Conservation (phyloP, 2,797 vertebrate species). For the Etheostoma nigrum region DNA sequence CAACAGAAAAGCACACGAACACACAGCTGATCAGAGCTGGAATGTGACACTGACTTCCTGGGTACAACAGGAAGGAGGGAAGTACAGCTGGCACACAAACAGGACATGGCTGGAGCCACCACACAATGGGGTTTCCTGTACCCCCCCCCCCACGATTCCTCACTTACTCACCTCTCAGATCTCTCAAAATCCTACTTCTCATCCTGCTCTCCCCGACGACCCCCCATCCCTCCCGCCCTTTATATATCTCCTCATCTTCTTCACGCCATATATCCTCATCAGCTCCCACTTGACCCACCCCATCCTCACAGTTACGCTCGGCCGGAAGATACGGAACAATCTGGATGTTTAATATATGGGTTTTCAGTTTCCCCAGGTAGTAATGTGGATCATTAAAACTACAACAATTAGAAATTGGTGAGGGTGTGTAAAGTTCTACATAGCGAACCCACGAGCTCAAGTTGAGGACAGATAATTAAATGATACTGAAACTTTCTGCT, state of each 20-base stretch:
- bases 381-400: neutral
- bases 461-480: neutral
- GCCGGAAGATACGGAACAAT: neutral
- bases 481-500: neutral
- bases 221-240: conserved; percentile 18
- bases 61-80: conserved; percentile 86
- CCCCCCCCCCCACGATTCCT: conserved; percentile 34
- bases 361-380: neutral
- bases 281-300: conserved; percentile 54
- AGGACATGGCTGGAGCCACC: conserved; percentile 81
- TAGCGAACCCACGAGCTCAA: neutral
- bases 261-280: conserved; percentile 44
- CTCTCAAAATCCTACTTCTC: conserved; percentile 43
- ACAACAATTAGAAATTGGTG: neutral
- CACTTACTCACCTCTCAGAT: conserved; percentile 63
- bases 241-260: conserved; percentile 36
- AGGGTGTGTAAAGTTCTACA: neutral
- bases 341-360: neutral
- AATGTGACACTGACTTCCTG: conserved; percentile 83
- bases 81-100: conserved; percentile 86
- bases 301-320: conserved; percentile 56
- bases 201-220: conserved; percentile 34
- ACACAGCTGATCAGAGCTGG: conserved; percentile 75
- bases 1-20: conserved; percentile 42
- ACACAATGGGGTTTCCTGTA: conserved; percentile 82